Evolutionary conservation across 2,888 invertebrate species (phyloP), one percentile per base, ranked within the genome.

Genomic region (Agrochola litura): DNA sequence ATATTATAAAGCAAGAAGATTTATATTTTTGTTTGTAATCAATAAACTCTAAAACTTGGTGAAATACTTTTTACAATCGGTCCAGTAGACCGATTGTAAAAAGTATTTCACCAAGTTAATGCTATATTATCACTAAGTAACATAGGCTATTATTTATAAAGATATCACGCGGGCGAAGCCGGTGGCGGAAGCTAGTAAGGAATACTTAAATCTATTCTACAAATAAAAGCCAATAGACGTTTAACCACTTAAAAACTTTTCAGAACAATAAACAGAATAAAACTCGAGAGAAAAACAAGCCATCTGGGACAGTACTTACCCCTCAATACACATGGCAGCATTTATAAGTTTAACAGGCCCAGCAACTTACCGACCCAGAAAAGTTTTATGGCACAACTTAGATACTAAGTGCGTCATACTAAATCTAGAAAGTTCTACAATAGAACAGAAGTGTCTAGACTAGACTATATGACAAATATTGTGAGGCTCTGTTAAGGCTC

Each of bases 321-420:
- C 65, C 76, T 74, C 72, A 64, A 85, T 79, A 87, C 86, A 79
- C 73, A 76, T 65, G 67, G 73, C 58, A 77, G 72, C 88, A 69
- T 74, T 85, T 78, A 85, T 73, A 85, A 85, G 70, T 87, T 82
- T 69, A 77, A 73, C 74, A 77, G 75, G 63, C 49, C 19, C 66
- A 79, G 52, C 63, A 81, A 82, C 67, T 81, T 70, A 76, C 74
- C 77, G 75, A 81, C 87, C 79, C 79, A 72, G 76, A 79, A 79
- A 88, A 89, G 81, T 90, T 86, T 87, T 87, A 87, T 81, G 73
- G 76, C 69, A 78, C 73, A 81, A 79, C 82, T 80, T 75, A 52
- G 61, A 43, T 30, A 80, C 64, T 83, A 86, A 86, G 89, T 78
- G 61, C 68, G 69, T 81, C 61, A 75, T 77, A 84, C 77, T 86